These are phyloP conservation scores for Alfaro cultratus DNA, from an alignment of 2,797 vertebrate genomes.

Conservation along the genomic window DNA sequence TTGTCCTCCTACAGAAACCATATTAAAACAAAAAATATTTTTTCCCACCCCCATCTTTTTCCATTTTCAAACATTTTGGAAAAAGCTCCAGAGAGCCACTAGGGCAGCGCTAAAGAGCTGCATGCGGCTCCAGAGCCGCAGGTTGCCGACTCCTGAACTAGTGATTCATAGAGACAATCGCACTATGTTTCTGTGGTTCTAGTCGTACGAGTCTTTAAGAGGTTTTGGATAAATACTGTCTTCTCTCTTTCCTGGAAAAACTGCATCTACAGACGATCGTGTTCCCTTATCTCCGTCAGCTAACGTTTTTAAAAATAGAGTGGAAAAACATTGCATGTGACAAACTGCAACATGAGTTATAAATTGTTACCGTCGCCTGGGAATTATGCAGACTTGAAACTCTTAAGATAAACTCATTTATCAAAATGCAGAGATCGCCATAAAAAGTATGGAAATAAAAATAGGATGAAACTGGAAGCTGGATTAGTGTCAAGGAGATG, in stretches of 20 bases:
- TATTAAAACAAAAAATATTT: no score
- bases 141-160: no score
- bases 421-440: neutral
- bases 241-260: neutral
- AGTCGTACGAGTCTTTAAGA: neutral
- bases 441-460: neutral
- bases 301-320: neutral
- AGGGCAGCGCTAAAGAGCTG: no score
- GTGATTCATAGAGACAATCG: neutral
- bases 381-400: neutral
- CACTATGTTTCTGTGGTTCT: neutral
- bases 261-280: constrained; percentile 1
- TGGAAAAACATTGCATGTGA: constrained; percentile 8
- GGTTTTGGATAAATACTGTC: neutral
- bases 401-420: neutral
- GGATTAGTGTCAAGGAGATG: neutral
- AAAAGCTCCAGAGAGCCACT: no score
- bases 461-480: neutral
- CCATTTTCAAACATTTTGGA: no score
- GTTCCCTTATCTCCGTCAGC: constrained; percentile 4
- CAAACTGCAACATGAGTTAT: constrained; percentile 10
- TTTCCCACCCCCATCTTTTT: no score
- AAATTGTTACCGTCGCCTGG: neutral
- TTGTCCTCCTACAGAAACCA: no score
- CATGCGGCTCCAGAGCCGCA: no score